Conservation (phyloP, 2,888 invertebrate genomes). For the Entomobrya proxima region DNA sequence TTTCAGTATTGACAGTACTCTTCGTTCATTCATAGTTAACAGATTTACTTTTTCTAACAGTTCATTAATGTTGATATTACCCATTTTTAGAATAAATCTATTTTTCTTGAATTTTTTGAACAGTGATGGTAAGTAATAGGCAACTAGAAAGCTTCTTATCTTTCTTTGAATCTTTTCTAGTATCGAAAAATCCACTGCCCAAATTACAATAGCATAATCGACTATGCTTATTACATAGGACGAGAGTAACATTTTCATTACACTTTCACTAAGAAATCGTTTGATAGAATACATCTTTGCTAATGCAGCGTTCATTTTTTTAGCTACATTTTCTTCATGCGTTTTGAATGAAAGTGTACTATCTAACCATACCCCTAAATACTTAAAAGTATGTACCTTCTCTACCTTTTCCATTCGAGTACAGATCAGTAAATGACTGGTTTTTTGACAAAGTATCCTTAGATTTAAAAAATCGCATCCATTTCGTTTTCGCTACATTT, state of each 20-base stretch:
- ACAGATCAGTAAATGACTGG: neutral
- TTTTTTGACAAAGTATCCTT: neutral
- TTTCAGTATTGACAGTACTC: neutral
- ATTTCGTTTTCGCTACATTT: constrained; percentile 51
- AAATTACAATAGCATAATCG: constrained; percentile 40
- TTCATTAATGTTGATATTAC: neutral
- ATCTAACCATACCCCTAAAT: constrained; percentile 44
- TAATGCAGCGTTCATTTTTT: neutral
- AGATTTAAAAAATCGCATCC: constrained; percentile 30
- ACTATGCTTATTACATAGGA: constrained; percentile 20
- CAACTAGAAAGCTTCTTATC: constrained; percentile 19
- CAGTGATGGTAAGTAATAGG: neutral
- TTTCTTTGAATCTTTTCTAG: neutral
- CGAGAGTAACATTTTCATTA: constrained; percentile 28
- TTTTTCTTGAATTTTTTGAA: neutral
- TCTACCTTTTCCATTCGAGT: neutral
- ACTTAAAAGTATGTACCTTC: constrained; percentile 42
- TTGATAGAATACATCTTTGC: constrained; percentile 17
- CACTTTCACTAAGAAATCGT: constrained; percentile 18
- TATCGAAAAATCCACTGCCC: neutral
- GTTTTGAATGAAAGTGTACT: constrained; percentile 9
- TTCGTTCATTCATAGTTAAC: constrained; percentile 19
- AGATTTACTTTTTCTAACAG: neutral
- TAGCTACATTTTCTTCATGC: constrained; percentile 28
- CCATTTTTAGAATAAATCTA: neutral